These are phyloP conservation scores for Trachythela sp. DNA, from an alignment of 64 coral and sea anemone species.

Conservation along the genomic window DNA sequence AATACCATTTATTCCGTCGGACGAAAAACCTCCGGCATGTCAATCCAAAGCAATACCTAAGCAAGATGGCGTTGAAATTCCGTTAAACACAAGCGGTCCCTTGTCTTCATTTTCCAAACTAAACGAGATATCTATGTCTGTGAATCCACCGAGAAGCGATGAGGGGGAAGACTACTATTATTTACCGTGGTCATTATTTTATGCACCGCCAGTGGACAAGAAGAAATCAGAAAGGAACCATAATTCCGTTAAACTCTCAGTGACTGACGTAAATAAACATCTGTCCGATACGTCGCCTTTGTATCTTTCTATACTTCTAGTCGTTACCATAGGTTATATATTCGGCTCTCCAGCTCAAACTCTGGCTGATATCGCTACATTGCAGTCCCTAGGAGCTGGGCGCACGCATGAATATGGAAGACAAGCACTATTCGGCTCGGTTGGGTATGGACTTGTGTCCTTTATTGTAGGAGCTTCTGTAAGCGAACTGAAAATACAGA, in stretches of 20 bases:
- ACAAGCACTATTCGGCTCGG: slow-evolving; percentile 91
- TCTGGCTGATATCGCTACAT: slow-evolving; percentile 89
- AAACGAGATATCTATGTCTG: neutral
- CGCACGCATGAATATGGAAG: slow-evolving; percentile 90
- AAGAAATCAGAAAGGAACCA: slow-evolving; percentile 48
- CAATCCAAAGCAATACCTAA: slow-evolving; percentile 37
- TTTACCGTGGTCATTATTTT: slow-evolving; percentile 6
- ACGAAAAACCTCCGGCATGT: slow-evolving; percentile 74
- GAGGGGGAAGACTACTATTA: neutral
- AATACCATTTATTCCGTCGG: slow-evolving; percentile 71
- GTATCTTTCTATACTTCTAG: slow-evolving; percentile 69
- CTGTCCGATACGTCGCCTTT: slow-evolving; percentile 68
- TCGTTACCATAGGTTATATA: slow-evolving; percentile 66
- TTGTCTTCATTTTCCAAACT: slow-evolving; percentile 11
- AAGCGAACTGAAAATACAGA: slow-evolving; percentile 65
- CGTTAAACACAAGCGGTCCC: neutral
- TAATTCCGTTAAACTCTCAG: slow-evolving; percentile 50
- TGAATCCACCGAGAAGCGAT: slow-evolving; percentile 8
- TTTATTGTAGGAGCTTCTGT: slow-evolving; percentile 80
- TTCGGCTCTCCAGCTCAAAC: slow-evolving; percentile 88
- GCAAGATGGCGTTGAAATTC: neutral
- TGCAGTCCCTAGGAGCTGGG: slow-evolving; percentile 75
- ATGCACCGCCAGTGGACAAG: neutral
- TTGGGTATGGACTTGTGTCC: slow-evolving; percentile 82
- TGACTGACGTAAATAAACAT: slow-evolving; percentile 59